phyloP scores from a whole-genome alignment of 2,888 invertebrate species.

The Acrobasis repandana region DNA sequence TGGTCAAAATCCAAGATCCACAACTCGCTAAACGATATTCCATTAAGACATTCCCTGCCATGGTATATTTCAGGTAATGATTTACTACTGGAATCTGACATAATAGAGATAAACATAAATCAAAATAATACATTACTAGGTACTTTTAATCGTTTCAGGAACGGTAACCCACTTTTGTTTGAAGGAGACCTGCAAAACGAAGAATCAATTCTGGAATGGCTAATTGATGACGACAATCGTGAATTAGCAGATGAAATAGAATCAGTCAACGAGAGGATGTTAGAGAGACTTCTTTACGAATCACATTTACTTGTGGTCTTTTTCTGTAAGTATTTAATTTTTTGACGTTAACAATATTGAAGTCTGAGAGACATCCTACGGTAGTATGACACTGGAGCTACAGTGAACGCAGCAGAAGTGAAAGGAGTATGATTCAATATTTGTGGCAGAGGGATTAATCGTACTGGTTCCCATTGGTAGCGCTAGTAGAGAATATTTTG shows the following conservation, averaged over 20 bases:
- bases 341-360: background rate
- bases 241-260: slow-evolving; percentile 97
- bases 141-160: slow-evolving; percentile 79
- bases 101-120: background rate
- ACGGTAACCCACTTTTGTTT: slow-evolving; percentile 93
- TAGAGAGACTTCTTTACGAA: slow-evolving; percentile 91
- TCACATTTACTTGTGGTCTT: slow-evolving; percentile 95
- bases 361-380: background rate
- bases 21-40: slow-evolving; percentile 96
- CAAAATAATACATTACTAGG: background rate
- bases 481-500: no score
- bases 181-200: slow-evolving; percentile 97
- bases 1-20: slow-evolving; percentile 96
- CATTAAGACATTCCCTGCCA: slow-evolving; percentile 96
- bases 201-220: slow-evolving; percentile 95
- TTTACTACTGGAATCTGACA: background rate
- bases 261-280: slow-evolving; percentile 94
- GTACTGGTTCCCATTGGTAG: no score
- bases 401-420: no score
- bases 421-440: no score
- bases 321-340: slow-evolving; percentile 87
- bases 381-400: no score
- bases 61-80: slow-evolving; percentile 92
- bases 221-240: slow-evolving; percentile 95
- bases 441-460: no score